Percentiles rank a stretch among this genome's conserved stretches.
These are phyloP conservation scores for Neodiprion virginianus DNA, from an alignment of 1,140 invertebrate species.

Conservation along the genomic window DNA sequence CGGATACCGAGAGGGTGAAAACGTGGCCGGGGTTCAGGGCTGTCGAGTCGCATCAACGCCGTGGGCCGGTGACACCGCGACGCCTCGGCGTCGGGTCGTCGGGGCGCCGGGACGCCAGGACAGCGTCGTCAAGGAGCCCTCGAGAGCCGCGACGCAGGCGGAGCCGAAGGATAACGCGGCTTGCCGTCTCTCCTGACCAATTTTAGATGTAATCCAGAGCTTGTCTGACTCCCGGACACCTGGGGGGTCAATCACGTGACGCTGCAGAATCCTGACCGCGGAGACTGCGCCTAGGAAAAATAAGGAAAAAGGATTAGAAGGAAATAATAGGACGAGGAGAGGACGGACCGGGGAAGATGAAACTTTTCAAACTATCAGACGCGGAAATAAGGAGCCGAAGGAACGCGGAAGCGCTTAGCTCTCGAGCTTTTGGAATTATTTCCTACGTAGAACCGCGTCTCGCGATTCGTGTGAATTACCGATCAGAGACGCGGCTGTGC, in stretches of 20 bases:
- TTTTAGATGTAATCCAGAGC: slow-evolving; percentile 3
- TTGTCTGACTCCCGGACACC: slow-evolving; percentile 1
- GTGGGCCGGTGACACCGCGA: slow-evolving; percentile 45
- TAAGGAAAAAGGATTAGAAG: background rate
- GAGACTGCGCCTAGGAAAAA: too few species aligned
- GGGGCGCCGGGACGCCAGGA: background rate
- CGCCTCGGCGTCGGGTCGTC: background rate
- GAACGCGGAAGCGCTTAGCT: too few species aligned
- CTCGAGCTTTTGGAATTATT: too few species aligned
- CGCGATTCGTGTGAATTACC: too few species aligned
- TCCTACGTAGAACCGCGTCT: too few species aligned
- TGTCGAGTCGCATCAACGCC: slow-evolving; percentile 52
- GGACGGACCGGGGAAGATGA: background rate
- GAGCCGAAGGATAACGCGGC: too few species aligned
- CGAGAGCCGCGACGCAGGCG: too few species aligned
- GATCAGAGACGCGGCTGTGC: too few species aligned
- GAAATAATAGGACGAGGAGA: background rate
- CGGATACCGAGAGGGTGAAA: slow-evolving; percentile 20
- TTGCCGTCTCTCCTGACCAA: background rate
- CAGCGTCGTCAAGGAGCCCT: background rate
- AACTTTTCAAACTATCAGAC: background rate
- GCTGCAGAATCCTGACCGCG: too few species aligned
- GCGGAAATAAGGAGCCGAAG: too few species aligned
- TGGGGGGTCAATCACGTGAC: background rate
- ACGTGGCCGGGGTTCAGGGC: slow-evolving; percentile 45